Percentiles rank a stretch among this genome's conserved stretches.
phyloP scores from a whole-genome alignment of 2,888 invertebrate species.

The Girardia tigrina region DNA sequence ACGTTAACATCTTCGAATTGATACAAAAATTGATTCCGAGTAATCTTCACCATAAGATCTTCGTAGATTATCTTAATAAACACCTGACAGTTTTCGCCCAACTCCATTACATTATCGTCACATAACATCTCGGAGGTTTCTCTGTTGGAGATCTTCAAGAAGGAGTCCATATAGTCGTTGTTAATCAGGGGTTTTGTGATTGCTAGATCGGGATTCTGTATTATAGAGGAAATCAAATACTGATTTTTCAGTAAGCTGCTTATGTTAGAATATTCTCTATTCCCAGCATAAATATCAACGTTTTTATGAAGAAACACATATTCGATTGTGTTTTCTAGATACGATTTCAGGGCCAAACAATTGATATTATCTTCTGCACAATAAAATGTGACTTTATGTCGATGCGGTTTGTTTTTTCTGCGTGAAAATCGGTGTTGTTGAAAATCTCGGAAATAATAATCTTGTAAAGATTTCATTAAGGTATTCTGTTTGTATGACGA shows the following conservation, averaged over 20 bases:
- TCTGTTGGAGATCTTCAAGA: neutral
- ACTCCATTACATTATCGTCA: slow-evolving; percentile 8
- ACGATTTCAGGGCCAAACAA: slow-evolving; percentile 2
- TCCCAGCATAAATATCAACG: neutral
- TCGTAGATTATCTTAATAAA: neutral
- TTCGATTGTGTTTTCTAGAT: neutral
- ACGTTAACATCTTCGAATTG: neutral
- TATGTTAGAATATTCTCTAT: neutral
- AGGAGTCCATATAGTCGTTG: slow-evolving; percentile 4
- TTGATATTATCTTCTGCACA: neutral
- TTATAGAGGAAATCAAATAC: neutral
- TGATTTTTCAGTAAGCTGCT: neutral
- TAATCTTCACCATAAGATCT: neutral
- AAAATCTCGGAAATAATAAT: slow-evolving; percentile 5
- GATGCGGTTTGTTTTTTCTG: neutral
- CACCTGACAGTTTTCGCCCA: slow-evolving; percentile 1
- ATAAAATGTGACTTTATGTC: neutral
- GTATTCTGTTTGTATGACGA: neutral
- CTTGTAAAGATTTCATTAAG: neutral
- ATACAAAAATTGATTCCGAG: neutral
- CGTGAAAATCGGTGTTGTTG: neutral
- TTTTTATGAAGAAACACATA: slow-evolving; percentile 4
- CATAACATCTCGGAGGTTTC: neutral
- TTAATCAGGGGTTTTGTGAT: neutral
- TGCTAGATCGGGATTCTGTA: neutral